Evolutionary conservation across 2,888 invertebrate species (phyloP).

Genomic region (Xanthia icteritia): DNA sequence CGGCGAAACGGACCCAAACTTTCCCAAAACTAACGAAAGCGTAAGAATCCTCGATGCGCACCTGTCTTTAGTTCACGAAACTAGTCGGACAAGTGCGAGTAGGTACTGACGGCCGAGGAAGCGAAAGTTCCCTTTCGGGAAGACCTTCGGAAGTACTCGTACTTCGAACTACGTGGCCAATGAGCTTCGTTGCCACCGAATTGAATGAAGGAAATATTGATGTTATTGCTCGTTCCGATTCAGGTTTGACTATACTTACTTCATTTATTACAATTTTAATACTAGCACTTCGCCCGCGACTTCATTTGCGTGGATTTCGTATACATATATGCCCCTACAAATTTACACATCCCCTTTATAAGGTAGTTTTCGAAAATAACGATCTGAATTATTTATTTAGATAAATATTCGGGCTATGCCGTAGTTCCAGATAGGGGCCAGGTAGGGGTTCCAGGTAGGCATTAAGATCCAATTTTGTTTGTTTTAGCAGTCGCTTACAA

Average conservation of each 20-base stretch:
- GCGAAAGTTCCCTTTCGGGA: constrained; percentile 63
- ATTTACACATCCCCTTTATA: no score
- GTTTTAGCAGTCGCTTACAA: no score
- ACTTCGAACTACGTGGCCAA: constrained; percentile 26
- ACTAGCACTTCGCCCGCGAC: neutral
- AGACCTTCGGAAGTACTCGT: constrained; percentile 61
- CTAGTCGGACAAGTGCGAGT: constrained; percentile 49
- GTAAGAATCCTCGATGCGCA: constrained; percentile 27
- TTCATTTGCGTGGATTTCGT: neutral
- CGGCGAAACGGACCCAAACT: neutral
- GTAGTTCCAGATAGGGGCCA: no score
- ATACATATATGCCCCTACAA: no score
- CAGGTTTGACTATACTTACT: neutral
- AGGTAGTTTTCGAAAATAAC: no score
- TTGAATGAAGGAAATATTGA: constrained; percentile 44
- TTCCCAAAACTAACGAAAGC: neutral
- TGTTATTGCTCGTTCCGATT: constrained; percentile 16
- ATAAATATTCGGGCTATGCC: no score
- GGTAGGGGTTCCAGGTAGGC: no score
- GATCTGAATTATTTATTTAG: no score
- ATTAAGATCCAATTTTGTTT: no score
- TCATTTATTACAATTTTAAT: neutral
- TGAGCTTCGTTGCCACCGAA: constrained; percentile 24
- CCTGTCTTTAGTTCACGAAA: constrained; percentile 40
- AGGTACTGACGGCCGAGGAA: constrained; percentile 42